Evolutionary conservation across 2,797 vertebrate genomes (phyloP).

Genomic region (Sebastes melanostomus): DNA sequence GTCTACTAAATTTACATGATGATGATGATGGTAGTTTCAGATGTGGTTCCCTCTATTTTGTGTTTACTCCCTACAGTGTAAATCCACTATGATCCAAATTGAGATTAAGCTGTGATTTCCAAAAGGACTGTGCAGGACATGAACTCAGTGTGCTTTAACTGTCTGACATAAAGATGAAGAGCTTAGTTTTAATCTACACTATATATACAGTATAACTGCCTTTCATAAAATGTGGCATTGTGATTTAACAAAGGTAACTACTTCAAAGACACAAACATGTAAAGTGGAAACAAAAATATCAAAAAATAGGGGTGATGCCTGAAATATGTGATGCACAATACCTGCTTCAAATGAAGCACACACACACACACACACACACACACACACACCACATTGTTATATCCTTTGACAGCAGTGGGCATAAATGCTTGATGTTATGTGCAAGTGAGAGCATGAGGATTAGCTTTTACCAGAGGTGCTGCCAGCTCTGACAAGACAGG

Average conservation of each 20-base stretch:
- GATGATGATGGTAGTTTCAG: conserved; percentile 13
- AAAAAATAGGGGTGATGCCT: neutral
- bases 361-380: neutral
- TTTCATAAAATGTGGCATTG: neutral
- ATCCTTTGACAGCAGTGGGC: conserved; percentile 43
- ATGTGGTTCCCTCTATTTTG: conserved; percentile 9
- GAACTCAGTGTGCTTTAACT: neutral
- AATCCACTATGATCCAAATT: conserved; percentile 31
- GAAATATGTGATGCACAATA: conserved; percentile 10
- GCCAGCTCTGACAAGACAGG: conserved; percentile 60
- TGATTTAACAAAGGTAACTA: neutral
- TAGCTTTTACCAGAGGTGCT: conserved; percentile 78
- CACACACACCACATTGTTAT: conserved; percentile 15
- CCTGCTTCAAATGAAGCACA: neutral
- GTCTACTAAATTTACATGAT: conserved; percentile 24
- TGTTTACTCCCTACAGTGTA: conserved; percentile 13
- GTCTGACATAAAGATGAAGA: neutral
- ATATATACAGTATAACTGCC: neutral
- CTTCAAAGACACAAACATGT: neutral
- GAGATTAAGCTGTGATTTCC: conserved; percentile 17
- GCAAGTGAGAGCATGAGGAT: conserved; percentile 69
- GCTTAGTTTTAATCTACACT: neutral
- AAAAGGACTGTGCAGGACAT: neutral
- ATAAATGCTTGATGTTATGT: conserved; percentile 74
- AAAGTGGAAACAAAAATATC: neutral